A percentile compares a stretch with the other conserved stretches of the same genome.
Evolutionary conservation across 2,113 vertebrate species (phyloP).

Genomic region (Nematolebias whitei): DNA sequence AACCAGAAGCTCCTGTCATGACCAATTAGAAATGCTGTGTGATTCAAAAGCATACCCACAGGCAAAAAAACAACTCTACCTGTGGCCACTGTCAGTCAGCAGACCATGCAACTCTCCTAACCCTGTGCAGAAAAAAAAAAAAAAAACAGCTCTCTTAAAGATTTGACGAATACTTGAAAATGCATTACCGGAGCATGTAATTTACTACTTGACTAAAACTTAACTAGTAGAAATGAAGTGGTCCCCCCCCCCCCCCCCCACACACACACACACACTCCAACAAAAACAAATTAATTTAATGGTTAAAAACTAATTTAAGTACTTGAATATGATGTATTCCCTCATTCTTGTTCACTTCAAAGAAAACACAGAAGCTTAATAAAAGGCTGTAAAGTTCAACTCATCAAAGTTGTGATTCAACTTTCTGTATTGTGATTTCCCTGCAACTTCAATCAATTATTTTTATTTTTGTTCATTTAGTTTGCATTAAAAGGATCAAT

Average conservation of each 20-base stretch:
- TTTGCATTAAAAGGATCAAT: no score
- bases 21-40: conserved; percentile 70
- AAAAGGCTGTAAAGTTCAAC: conserved; percentile 31
- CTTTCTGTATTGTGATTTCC: conserved; percentile 45
- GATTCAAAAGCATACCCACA: conserved; percentile 52
- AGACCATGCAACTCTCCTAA: conserved; percentile 35
- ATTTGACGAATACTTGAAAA: conserved; percentile 69
- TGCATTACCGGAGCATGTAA: conserved; percentile 61
- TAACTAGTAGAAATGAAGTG: conserved; percentile 41
- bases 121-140: conserved; percentile 6
- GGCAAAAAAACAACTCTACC: conserved; percentile 56
- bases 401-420: conserved; percentile 43
- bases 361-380: conserved; percentile 32
- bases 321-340: conserved; percentile 52
- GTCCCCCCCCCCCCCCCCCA: not conserved
- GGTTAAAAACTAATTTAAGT: conserved; percentile 56
- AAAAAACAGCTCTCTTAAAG: conserved; percentile 30
- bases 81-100: conserved; percentile 61
- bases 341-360: conserved; percentile 43
- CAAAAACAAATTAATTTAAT: conserved; percentile 66
- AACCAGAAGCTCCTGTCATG: conserved; percentile 71
- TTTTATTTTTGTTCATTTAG: no score
- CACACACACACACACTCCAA: not conserved
- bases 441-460: conserved; percentile 37
- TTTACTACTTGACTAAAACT: conserved; percentile 61